Base-by-base conservation (phyloP, 2,888 invertebrate genomes). In the Rhingia rostrata region DNA sequence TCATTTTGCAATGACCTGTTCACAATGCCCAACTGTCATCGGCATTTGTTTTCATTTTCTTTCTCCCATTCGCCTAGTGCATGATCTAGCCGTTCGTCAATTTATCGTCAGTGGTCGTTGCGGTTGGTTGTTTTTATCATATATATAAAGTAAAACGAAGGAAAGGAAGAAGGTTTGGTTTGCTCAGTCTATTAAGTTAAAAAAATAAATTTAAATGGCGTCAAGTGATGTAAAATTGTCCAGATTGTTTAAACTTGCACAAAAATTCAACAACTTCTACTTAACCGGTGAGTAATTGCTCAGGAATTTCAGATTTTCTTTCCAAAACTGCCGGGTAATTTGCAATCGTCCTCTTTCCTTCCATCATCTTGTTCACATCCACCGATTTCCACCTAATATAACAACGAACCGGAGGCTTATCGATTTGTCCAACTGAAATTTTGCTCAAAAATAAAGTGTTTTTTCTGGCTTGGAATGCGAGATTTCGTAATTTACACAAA, bases 231-330 rank as follows among this genome's bases (percentile, higher is more conserved):
- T 88, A 37, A 91, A 89, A 87, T 93, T 94, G 93, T 94, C 95
- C 90, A 93, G 94, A 90, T 93, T 96, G 89, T 92, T 96, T 89
- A 95, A 95, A 92, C 93, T 97, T 91, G 96, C 97, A 82, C 94
- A 95, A 91, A 96, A 96, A 93, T 97, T 96, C 92, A 97, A 97
- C 93, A 95, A 96, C 93, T 97, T 97, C 92, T 97, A 97, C 92
- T 92, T 97, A 93, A 94, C 95, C 93, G 97, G 97, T 96, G 92
- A 93, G 92, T 90, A 83, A 70, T 49, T 63, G 56, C 37, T 64
- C 14, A 70, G 53, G 73, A 78, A 80, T 72, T 77, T 58, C 49
- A 58, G 54, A 37, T 72, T 66, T 79, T 53, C 39, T 66, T 33
- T 7, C 56, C 47, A 53, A 78, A 22, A 83, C 72, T 73, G 61